Evolutionary conservation across 1,140 invertebrate species (phyloP), one percentile per base, ranked within the genome.

Genomic region (Papilio glaucus): DNA sequence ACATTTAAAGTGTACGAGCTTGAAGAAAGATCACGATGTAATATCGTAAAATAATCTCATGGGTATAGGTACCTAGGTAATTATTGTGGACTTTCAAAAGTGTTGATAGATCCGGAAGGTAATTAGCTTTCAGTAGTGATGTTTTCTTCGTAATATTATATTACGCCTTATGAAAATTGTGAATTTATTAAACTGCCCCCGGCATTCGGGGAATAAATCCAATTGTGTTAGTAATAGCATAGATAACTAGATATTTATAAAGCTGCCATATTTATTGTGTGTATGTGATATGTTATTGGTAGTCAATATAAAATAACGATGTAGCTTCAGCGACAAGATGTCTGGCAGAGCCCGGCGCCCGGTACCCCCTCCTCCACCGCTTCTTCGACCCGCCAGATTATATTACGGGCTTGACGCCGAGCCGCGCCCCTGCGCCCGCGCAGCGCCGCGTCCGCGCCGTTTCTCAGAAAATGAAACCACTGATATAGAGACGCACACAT

Each of bases 341-440:
- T 91, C 84, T 90, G 86, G 83, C 77, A 78, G 78, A 74, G 83
- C 80, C 81, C 80, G 79, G 78, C 85, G 81, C 78, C 85, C 88
- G 83, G 73, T 61, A 78, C 77, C 71, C 72, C 71, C 76, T 70
- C 77, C 75, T 78, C 57, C 63, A 62, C 83, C 81, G 8, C 69
- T 81, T 81, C 78, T 78, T 78, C 80, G 75, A 71, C 95, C 96
- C 74, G 77, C 83, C 80, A 79, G 83, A 82, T 81, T 87, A 86
- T 76, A 77, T 87, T 95, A 95, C 95, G 94, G 94, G 94, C 94
- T 94, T 95, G 95, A 96, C 95, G 95, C 94, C 93, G 91, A 94
- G 94, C 94, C 93, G 80, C 81, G 78, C 85, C 87, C 67, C 94
- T 79, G 71, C 29, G 71, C 33, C 77, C 49, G 71, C 74, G 65